A percentile compares a stretch with the other conserved stretches of the same genome.
phyloP scores from a whole-genome alignment of 2,113 vertebrate species.

The Ictalurus punctatus region DNA sequence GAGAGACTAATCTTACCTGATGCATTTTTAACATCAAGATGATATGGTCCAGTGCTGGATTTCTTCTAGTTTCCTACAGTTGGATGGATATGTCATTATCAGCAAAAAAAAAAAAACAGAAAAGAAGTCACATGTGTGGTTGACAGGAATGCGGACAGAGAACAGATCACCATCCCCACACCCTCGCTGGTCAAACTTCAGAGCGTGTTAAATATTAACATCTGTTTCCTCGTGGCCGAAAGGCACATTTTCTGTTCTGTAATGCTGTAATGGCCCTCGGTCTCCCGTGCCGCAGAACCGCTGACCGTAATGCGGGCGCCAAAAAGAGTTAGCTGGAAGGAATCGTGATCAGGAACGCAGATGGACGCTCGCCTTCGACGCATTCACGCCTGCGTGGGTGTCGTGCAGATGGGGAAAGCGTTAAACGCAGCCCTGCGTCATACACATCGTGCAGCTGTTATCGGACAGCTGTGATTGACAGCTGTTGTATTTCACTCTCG shows the following conservation, averaged over 20 bases:
- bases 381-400: slow-evolving; percentile 12
- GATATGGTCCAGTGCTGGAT: neutral
- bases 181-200: slow-evolving; percentile 56
- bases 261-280: slow-evolving; percentile 64
- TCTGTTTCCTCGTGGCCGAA: slow-evolving; percentile 65
- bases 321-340: slow-evolving; percentile 56
- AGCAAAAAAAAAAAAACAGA: slow-evolving; percentile 14
- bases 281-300: slow-evolving; percentile 36
- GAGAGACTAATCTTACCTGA: neutral
- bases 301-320: slow-evolving; percentile 51
- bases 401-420: slow-evolving; percentile 18
- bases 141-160: slow-evolving; percentile 26
- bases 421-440: neutral
- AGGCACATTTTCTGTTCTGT: slow-evolving; percentile 41
- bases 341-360: slow-evolving; percentile 52
- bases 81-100: slow-evolving; percentile 26
- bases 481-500: neutral
- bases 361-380: slow-evolving; percentile 8
- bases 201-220: slow-evolving; percentile 57
- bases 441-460: neutral
- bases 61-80: neutral
- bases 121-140: neutral
- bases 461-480: neutral
- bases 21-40: neutral
- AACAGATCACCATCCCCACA: slow-evolving; percentile 48